These are phyloP conservation scores for Kryptopterus vitreolus DNA, from an alignment of 2,797 vertebrate genomes.

Conservation along the genomic window DNA sequence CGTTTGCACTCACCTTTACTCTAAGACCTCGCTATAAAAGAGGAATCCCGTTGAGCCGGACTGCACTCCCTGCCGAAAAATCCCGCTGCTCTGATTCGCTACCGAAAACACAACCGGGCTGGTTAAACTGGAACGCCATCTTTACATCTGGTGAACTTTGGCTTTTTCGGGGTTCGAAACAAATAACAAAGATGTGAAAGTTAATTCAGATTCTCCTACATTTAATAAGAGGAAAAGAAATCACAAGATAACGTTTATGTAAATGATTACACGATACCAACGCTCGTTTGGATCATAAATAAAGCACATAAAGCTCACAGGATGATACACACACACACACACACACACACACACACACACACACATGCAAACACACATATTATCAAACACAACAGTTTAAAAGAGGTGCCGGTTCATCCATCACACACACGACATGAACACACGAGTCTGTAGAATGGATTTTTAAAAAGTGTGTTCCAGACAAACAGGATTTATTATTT, in stretches of 20 bases:
- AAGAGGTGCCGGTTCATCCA: neutral
- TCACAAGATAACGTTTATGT: neutral
- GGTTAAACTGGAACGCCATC: neutral
- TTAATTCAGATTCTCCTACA: neutral
- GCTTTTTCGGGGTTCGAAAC: neutral
- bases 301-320: neutral
- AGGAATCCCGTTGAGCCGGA: neutral
- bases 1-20: neutral
- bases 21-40: neutral
- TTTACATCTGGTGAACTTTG: too few relatives aligned
- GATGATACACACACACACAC: neutral
- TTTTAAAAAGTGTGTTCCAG: too few relatives aligned
- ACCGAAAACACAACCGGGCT: neutral
- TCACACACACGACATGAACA: neutral
- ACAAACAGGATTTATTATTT: too few relatives aligned
- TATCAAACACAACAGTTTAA: neutral
- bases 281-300: too few relatives aligned
- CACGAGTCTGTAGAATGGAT: neutral
- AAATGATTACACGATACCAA: neutral
- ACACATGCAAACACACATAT: neutral
- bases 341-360: constrained; percentile 12
- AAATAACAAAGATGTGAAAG: neutral
- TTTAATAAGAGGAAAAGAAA: neutral
- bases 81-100: neutral
- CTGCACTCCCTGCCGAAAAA: neutral